Conservation (phyloP, 2,888 invertebrate species). For the Heliothis peltigera region DNA sequence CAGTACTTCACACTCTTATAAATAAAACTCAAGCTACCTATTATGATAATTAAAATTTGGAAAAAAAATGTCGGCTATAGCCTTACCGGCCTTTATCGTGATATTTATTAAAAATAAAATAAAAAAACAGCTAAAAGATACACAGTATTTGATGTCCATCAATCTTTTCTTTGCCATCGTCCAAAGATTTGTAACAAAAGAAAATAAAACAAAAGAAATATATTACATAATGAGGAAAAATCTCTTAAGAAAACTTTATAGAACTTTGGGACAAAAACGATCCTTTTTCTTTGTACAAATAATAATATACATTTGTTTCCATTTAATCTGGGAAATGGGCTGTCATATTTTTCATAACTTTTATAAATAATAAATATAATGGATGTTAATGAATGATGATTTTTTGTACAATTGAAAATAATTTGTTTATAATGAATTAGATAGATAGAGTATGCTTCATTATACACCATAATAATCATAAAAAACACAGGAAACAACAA, state of each 20-base stretch:
- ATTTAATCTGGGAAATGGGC: conserved; percentile 20
- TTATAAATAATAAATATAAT: not conserved
- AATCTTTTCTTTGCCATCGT: conserved; percentile 15
- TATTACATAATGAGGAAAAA: conserved; percentile 36
- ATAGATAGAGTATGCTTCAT: too few relatives aligned
- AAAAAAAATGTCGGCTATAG: too few relatives aligned
- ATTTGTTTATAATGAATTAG: too few relatives aligned
- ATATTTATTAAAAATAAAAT: too few relatives aligned
- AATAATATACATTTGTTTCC: conserved; percentile 24
- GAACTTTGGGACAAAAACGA: conserved; percentile 28
- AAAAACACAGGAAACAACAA: too few relatives aligned
- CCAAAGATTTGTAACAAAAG: conserved; percentile 35
- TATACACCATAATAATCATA: too few relatives aligned
- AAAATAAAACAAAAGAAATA: conserved; percentile 43
- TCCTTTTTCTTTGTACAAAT: conserved; percentile 24
- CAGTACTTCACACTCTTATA: too few relatives aligned
- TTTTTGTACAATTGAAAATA: not conserved
- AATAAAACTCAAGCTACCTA: too few relatives aligned
- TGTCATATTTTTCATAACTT: not conserved
- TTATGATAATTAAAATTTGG: not conserved
- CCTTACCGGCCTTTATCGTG: too few relatives aligned
- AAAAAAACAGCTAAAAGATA: not conserved
- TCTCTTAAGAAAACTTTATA: conserved; percentile 26
- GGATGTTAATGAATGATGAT: not conserved
- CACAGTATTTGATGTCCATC: not conserved